Evolutionary conservation across 2,888 invertebrate genomes (phyloP).

Genomic region (Nomada flava): DNA sequence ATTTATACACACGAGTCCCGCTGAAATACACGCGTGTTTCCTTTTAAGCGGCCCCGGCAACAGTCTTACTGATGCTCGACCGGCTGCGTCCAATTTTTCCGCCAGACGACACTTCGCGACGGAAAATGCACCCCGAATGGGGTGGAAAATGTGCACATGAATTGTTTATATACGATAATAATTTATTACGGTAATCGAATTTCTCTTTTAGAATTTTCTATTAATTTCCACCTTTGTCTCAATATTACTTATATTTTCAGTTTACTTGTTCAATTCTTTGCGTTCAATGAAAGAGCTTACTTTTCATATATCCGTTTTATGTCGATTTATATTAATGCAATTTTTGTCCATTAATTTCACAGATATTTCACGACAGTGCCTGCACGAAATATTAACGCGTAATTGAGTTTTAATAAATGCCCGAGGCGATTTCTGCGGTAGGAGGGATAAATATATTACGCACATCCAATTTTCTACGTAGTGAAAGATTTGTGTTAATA

Average conservation of each 20-base stretch:
- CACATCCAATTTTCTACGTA: background rate
- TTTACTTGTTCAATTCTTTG: background rate
- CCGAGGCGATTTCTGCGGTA: background rate
- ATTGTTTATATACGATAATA: background rate
- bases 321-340: too few relatives aligned
- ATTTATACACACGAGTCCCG: conserved; percentile 45
- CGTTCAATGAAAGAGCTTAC: background rate
- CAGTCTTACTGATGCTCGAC: conserved; percentile 25
- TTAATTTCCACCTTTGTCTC: too few relatives aligned
- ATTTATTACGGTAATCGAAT: too few relatives aligned
- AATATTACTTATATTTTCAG: background rate
- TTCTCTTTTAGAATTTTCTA: too few relatives aligned
- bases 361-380: too few relatives aligned
- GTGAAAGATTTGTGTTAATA: conserved; percentile 29
- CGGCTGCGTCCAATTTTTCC: conserved; percentile 26
- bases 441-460: background rate
- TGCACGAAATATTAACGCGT: background rate
- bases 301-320: too few relatives aligned
- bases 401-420: background rate
- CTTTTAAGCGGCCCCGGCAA: conserved; percentile 17
- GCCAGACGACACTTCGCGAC: conserved; percentile 1
- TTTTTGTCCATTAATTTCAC: too few relatives aligned
- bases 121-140: conserved; percentile 2
- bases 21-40: conserved; percentile 21
- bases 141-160: background rate